Base-by-base conservation (phyloP, 1,140 invertebrate genomes). In the Scaptomyza montana region DNA sequence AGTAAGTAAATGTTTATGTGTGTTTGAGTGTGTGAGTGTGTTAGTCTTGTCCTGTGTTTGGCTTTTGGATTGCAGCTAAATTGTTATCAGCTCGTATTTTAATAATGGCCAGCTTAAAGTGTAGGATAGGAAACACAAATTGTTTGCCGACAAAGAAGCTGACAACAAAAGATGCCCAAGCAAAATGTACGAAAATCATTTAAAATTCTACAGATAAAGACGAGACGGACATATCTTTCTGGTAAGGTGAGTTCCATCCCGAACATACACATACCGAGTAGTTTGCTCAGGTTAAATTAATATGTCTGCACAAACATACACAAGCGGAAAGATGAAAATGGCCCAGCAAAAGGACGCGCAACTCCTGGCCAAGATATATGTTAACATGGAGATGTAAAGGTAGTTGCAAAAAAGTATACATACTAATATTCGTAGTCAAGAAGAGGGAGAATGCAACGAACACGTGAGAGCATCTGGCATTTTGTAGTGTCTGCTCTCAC, bases 91-190 rank as follows among this genome's bases (percentile, higher is more conserved):
- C 65, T 68, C 63, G 72, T 77, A 89, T 87, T 89, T 86, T 87
- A 87, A 86, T 86, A 86, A 87, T 86, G 81, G 82, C 78, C 81
- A 72, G 81, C 81, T 86, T 86, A 86, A 86, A 86, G 81, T 86
- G 81, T 86, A 87, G 66, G 81, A 86, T 78, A 81, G 82, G 81
- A 86, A 87, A 25, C 21, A 25, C 21, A 25, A 87, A 86, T 87
- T 86, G 78, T 87, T 86, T 81, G 78, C 82, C 81, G 81, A 87
- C 81, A 86, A 86, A 81, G 70, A 77, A 63, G 51, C 64, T 61
- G 64, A 73, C 70, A 73, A 74, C 61, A 81, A 85, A 62, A 69
- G 72, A 71, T 56, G 65, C 28, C 74, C 64, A 54, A 67, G 66
- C 70, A 68, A 72, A 74, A 74, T 77, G 69, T 80, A 56, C 65